These are phyloP conservation scores for Amphiprion clarkii DNA, from an alignment of 2,797 vertebrate species.

Conservation along the genomic window DNA sequence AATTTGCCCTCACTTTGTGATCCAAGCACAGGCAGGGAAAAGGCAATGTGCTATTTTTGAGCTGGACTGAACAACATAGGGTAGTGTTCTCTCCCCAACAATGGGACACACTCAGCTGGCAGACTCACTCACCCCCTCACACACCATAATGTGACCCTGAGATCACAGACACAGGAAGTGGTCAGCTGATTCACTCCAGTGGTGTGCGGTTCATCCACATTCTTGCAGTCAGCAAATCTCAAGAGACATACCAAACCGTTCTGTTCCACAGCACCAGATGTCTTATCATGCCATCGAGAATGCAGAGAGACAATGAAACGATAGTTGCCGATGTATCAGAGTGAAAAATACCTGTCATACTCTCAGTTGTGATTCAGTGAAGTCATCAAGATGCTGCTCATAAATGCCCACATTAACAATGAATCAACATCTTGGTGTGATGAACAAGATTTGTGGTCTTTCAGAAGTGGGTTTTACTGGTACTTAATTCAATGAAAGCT, in stretches of 20 bases:
- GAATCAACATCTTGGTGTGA: slow-evolving; percentile 7
- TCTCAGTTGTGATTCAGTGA: slow-evolving; percentile 7
- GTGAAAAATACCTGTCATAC: slow-evolving; percentile 25
- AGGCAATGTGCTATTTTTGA: slow-evolving; percentile 3
- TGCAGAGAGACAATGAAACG: neutral
- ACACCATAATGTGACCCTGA: slow-evolving; percentile 49
- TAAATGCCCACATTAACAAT: neutral
- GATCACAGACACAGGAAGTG: slow-evolving; percentile 60
- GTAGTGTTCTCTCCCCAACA: slow-evolving; percentile 48
- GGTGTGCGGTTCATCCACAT: slow-evolving; percentile 52
- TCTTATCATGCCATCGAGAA: neutral
- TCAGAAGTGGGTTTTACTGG: slow-evolving; percentile 38
- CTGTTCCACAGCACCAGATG: slow-evolving; percentile 19
- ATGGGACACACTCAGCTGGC: slow-evolving; percentile 41
- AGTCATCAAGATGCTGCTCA: neutral
- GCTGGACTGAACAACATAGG: slow-evolving; percentile 26
- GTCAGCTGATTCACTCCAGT: slow-evolving; percentile 62
- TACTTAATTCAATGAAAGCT: neutral
- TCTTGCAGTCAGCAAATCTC: slow-evolving; percentile 50
- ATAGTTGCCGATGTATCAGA: slow-evolving; percentile 1
- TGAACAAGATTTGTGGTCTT: slow-evolving; percentile 37
- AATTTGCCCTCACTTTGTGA: slow-evolving; percentile 1
- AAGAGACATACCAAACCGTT: slow-evolving; percentile 31
- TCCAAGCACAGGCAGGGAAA: neutral
- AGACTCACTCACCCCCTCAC: slow-evolving; percentile 16